phyloP scores from a whole-genome alignment of 2,113 vertebrate genomes.

The Brevimyrus niger region DNA sequence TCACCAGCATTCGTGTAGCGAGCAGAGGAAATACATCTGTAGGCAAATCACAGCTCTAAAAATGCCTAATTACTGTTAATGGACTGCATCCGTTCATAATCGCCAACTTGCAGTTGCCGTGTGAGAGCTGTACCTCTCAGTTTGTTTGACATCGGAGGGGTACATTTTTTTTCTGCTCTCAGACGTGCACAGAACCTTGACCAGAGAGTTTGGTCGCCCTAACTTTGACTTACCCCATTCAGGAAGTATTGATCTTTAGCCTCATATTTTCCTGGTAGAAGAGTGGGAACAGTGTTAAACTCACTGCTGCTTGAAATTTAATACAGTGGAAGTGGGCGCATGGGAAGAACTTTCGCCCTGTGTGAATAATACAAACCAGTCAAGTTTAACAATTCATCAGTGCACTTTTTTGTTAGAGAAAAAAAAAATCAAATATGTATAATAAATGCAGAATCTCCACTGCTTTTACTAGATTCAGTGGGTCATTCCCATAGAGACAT shows the following conservation, averaged over 20 bases:
- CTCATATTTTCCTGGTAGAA: background rate
- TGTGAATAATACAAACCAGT: background rate
- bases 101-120: background rate
- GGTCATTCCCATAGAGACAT: background rate
- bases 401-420: background rate
- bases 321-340: background rate
- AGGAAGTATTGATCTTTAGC: background rate
- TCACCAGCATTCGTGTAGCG: background rate
- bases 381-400: background rate
- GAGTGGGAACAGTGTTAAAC: background rate
- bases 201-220: background rate
- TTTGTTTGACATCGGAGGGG: background rate
- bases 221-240: background rate
- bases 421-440: background rate
- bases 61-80: constrained; percentile 22
- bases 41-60: background rate
- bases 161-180: background rate
- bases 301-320: background rate
- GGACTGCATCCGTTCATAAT: constrained; percentile 11
- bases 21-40: background rate
- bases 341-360: background rate
- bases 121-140: background rate
- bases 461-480: background rate
- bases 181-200: background rate
- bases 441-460: background rate